Evolutionary conservation across 2,113 vertebrate species (phyloP).

Genomic region (Forbesichthys agassizii): DNA sequence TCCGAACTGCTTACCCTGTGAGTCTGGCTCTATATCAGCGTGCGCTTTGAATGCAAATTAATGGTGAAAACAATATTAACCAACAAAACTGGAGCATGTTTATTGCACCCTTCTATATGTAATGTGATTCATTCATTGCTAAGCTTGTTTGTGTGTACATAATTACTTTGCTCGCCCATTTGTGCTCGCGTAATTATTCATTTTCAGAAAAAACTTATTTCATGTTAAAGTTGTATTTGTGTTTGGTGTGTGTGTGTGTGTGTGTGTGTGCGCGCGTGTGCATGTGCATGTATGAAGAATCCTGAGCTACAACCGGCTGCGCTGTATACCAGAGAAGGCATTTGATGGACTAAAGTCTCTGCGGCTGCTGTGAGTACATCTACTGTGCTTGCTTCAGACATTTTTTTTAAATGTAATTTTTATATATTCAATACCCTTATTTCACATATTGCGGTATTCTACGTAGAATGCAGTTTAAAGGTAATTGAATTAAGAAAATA

Average conservation of each 20-base stretch:
- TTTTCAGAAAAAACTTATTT: neutral
- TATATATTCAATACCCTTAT: no score
- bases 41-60: neutral
- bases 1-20: constrained; percentile 97
- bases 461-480: no score
- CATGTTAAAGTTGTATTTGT: neutral
- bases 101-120: no score
- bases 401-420: no score
- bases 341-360: constrained; percentile 92
- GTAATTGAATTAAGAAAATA: no score
- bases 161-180: neutral
- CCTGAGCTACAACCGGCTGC: constrained; percentile 93
- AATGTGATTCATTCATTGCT: neutral
- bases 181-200: neutral
- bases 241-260: neutral
- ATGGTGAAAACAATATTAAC: no score
- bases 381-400: no score
- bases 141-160: neutral
- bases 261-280: constrained; percentile 11
- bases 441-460: no score
- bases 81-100: no score
- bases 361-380: constrained; percentile 86
- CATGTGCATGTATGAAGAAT: constrained; percentile 79
- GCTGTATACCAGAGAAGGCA: constrained; percentile 88
- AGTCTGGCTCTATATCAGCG: constrained; percentile 77